These are phyloP conservation scores for Pristiophorus japonicus DNA, from an alignment of 2,113 vertebrate genomes.

Conservation along the genomic window DNA sequence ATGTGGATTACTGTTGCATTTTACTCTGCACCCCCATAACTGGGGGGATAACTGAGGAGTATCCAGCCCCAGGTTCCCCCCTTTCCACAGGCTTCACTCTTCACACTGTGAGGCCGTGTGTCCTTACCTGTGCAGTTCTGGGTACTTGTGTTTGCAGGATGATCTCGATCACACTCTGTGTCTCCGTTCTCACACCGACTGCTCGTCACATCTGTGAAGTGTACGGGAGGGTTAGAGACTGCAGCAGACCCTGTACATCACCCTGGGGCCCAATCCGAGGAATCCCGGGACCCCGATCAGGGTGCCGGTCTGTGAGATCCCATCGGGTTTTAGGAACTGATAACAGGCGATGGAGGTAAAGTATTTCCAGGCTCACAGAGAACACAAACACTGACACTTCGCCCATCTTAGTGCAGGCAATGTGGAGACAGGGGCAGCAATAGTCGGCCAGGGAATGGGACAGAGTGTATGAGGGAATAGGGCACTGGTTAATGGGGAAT, in stretches of 20 bases:
- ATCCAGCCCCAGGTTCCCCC: too few species aligned
- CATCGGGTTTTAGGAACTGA: neutral
- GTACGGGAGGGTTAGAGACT: neutral
- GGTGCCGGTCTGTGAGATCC: too few species aligned
- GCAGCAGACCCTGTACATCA: neutral
- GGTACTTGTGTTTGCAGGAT: neutral
- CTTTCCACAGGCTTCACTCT: neutral
- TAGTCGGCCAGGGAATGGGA: too few species aligned
- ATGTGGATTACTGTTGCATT: too few species aligned
- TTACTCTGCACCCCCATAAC: too few species aligned
- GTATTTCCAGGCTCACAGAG: neutral
- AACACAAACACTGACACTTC: neutral
- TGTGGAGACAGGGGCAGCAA: too few species aligned
- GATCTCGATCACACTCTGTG: neutral
- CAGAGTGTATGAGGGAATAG: too few species aligned
- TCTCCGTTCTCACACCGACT: neutral
- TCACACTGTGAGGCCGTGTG: neutral
- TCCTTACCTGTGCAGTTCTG: neutral
- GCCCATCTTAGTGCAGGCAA: too few species aligned
- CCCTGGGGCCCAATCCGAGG: too few species aligned
- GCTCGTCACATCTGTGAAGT: neutral
- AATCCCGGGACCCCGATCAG: neutral
- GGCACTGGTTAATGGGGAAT: neutral
- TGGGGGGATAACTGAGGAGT: neutral
- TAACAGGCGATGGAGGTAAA: neutral